Evolutionary conservation across 1,140 invertebrate species (phyloP).

Genomic region (Cryptotermes secundus): DNA sequence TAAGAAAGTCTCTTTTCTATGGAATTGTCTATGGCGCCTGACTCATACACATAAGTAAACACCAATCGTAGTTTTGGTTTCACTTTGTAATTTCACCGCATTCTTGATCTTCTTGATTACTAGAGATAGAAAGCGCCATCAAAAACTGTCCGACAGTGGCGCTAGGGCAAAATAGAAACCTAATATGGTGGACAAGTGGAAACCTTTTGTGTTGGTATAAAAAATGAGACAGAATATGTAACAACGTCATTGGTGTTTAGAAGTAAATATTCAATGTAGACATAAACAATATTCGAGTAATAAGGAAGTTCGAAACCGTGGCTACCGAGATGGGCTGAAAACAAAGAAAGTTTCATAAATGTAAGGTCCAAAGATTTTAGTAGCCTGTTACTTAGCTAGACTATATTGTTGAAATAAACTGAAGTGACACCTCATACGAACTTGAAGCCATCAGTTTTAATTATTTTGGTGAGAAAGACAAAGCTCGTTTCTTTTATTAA

Average conservation of each 20-base stretch:
- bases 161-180: background rate
- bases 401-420: background rate
- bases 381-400: background rate
- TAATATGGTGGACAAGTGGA: slow-evolving; percentile 13
- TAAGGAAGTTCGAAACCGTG: background rate
- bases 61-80: background rate
- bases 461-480: background rate
- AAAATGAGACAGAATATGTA: background rate
- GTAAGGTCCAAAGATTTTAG: background rate
- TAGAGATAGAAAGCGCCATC: background rate
- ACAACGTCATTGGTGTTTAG: background rate
- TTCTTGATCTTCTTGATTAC: background rate
- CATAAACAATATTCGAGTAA: background rate
- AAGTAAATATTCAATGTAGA: slow-evolving; percentile 5
- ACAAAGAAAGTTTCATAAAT: background rate
- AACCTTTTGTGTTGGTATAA: slow-evolving; percentile 6
- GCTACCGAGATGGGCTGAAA: background rate
- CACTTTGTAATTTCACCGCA: background rate
- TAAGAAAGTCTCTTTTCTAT: background rate
- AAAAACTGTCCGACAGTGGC: background rate
- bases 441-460: background rate
- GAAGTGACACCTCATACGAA: background rate
- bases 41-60: background rate
- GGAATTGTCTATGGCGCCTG: background rate
- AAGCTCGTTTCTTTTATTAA: background rate